Conservation (phyloP, 2,113 vertebrate species). For the Hemichromis elongatus region DNA sequence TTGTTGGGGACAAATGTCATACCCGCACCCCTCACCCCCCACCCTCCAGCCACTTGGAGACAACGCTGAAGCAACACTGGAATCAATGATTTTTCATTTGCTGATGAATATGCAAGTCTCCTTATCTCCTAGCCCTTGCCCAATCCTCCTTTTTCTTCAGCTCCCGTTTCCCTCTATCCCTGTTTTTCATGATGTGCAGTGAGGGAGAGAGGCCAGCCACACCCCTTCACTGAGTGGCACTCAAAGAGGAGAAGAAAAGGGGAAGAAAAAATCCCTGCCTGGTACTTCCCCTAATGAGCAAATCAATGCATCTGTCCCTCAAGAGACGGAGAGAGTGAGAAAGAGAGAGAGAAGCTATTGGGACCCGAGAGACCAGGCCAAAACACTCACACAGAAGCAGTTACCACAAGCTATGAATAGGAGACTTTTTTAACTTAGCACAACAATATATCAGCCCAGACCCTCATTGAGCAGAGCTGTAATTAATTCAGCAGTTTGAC, state of each 20-base stretch:
- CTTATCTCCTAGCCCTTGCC: slow-evolving; percentile 58
- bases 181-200: slow-evolving; percentile 76
- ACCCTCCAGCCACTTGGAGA: slow-evolving; percentile 44
- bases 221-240: slow-evolving; percentile 70
- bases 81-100: slow-evolving; percentile 79
- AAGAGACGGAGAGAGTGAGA: slow-evolving; percentile 57
- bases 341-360: slow-evolving; percentile 57
- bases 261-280: slow-evolving; percentile 53
- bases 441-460: slow-evolving; percentile 69
- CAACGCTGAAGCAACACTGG: slow-evolving; percentile 66
- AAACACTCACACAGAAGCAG: slow-evolving; percentile 73
- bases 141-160: slow-evolving; percentile 53
- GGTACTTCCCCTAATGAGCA: slow-evolving; percentile 75
- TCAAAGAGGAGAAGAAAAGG: slow-evolving; percentile 69
- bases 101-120: slow-evolving; percentile 84
- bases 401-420: slow-evolving; percentile 71
- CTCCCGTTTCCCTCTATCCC: slow-evolving; percentile 32
- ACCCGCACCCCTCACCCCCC: not conserved
- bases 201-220: slow-evolving; percentile 74
- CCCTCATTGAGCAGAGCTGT: slow-evolving; percentile 58
- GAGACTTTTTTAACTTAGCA: slow-evolving; percentile 72
- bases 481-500: slow-evolving; percentile 76
- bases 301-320: slow-evolving; percentile 77
- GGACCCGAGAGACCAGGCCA: slow-evolving; percentile 65
- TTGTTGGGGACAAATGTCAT: slow-evolving; percentile 74